Percentiles rank a stretch among this genome's conserved stretches.
Evolutionary conservation across 2,888 invertebrate genomes (phyloP).

Genomic region (Halictus ligatus): DNA sequence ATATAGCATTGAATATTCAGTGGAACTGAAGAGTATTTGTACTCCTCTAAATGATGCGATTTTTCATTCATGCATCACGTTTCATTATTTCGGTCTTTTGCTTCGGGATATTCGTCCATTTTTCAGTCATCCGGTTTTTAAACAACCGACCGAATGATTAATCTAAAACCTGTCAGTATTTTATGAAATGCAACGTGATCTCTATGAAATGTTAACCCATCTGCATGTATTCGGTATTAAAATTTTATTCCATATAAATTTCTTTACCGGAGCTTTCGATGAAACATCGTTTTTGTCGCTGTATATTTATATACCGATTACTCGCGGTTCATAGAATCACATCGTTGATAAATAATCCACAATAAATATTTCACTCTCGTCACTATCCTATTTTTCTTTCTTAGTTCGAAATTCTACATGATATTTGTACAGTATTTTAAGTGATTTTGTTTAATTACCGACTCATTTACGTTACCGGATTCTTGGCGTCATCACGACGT

Average conservation of each 20-base stretch:
- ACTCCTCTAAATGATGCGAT: background rate
- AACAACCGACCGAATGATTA: background rate
- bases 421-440: background rate
- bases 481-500: no score
- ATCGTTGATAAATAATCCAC: background rate
- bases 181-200: background rate
- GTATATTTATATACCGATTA: background rate
- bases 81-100: background rate
- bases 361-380: background rate
- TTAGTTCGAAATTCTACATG: background rate
- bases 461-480: no score
- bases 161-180: slow-evolving; percentile 1
- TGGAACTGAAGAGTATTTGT: no score
- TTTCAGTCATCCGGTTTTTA: background rate
- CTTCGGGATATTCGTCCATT: background rate
- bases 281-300: background rate
- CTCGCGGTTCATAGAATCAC: background rate
- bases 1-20: no score
- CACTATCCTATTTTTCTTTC: background rate
- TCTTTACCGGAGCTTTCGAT: background rate
- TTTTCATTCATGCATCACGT: background rate
- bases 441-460: no score
- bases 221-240: background rate
- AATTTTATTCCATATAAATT: background rate
- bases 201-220: background rate